A percentile compares a stretch with the other conserved stretches of the same genome.
These are phyloP conservation scores for Bujurquina vittata DNA, from an alignment of 2,113 vertebrate genomes.

Conservation along the genomic window DNA sequence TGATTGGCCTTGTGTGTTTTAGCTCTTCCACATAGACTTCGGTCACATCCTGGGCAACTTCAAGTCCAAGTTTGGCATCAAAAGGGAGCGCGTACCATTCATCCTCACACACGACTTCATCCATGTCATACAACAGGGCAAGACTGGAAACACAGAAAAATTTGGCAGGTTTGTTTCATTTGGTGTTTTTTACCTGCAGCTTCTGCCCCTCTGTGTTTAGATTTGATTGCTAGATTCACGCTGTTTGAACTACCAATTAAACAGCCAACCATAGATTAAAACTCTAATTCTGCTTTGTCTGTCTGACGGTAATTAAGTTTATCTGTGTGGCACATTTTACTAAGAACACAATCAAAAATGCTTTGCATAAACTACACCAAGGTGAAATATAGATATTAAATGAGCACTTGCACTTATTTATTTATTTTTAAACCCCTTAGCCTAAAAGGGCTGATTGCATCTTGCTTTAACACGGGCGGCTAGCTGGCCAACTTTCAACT, in stretches of 20 bases:
- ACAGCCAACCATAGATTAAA: not conserved
- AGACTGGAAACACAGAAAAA: slow-evolving; percentile 96
- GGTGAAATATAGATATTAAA: not conserved
- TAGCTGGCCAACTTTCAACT: too few relatives aligned
- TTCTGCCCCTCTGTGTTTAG: not conserved
- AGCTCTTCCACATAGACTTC: slow-evolving; percentile 99
- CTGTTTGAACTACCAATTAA: not conserved
- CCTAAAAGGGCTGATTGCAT: too few relatives aligned
- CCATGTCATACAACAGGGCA: slow-evolving; percentile 98
- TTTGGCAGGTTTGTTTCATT: slow-evolving; percentile 89
- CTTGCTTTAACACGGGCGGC: too few relatives aligned
- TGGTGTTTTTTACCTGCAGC: not conserved
- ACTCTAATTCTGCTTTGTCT: not conserved
- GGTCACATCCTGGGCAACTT: slow-evolving; percentile 99
- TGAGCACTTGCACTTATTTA: too few relatives aligned
- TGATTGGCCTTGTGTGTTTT: not conserved
- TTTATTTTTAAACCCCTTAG: not conserved
- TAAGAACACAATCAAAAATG: not conserved
- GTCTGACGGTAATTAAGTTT: not conserved
- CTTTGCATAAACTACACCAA: not conserved
- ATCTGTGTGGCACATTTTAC: not conserved
- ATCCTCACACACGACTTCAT: slow-evolving; percentile 99
- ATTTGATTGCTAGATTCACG: not conserved
- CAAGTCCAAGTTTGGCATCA: slow-evolving; percentile 99
- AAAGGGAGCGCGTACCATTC: slow-evolving; percentile 97